Evolutionary conservation across 1,140 invertebrate species (phyloP).

Genomic region (Acromyrmex heyeri): DNA sequence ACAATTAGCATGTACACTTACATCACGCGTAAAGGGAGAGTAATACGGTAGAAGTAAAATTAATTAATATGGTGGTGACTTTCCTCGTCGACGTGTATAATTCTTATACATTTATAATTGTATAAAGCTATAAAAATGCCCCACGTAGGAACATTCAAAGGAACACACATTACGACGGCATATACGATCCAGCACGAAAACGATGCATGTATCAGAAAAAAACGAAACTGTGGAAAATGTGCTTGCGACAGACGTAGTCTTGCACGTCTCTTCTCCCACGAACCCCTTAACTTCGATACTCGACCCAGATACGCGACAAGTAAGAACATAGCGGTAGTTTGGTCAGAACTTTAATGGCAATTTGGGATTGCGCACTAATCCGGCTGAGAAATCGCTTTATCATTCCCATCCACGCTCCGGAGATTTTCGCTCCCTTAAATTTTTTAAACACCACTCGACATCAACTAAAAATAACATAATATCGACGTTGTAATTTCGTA

Average conservation of each 20-base stretch:
- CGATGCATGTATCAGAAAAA: conserved; percentile 64
- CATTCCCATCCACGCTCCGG: neutral
- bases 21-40: neutral
- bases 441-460: neutral
- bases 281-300: conserved; percentile 60
- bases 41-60: conserved; percentile 8
- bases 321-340: conserved; percentile 57
- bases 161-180: conserved; percentile 47
- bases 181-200: conserved; percentile 65
- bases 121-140: conserved; percentile 57
- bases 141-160: conserved; percentile 62
- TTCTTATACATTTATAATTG: conserved; percentile 27
- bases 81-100: neutral
- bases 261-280: conserved; percentile 42
- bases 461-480: too few species aligned
- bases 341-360: neutral
- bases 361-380: conserved; percentile 46
- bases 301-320: conserved; percentile 54
- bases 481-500: too few species aligned
- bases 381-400: conserved; percentile 48
- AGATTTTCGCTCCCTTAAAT: neutral
- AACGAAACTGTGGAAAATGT: conserved; percentile 65
- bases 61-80: conserved; percentile 28
- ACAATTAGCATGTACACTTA: conserved; percentile 5
- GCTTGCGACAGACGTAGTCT: conserved; percentile 54